These are phyloP conservation scores for Chinchilla lanigera DNA, from an alignment of 2,113 vertebrate species.

Conservation along the genomic window DNA sequence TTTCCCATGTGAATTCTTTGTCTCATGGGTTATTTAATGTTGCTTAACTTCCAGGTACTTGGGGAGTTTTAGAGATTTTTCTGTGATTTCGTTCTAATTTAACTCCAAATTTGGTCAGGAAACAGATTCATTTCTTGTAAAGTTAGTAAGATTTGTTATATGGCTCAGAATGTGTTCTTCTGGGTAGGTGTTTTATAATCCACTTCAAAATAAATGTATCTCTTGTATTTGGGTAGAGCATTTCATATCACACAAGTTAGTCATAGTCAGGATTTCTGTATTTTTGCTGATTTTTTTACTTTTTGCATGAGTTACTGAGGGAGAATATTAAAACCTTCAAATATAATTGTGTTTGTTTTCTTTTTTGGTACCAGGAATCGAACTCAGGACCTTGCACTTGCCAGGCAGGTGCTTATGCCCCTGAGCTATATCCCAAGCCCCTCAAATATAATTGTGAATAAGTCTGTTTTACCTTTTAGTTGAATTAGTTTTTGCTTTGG, in stretches of 20 bases:
- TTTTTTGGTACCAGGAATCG: too few relatives aligned
- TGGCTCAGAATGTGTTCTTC: not conserved
- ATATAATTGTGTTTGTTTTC: not conserved
- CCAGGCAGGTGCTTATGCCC: too few relatives aligned
- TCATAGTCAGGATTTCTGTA: not conserved
- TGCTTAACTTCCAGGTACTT: not conserved
- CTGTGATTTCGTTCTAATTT: not conserved
- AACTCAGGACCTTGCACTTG: too few relatives aligned
- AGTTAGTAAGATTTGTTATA: not conserved
- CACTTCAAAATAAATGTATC: not conserved
- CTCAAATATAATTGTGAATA: not conserved
- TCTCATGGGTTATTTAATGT: not conserved
- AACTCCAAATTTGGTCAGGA: not conserved
- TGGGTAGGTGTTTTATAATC: not conserved
- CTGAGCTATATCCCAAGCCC: too few relatives aligned
- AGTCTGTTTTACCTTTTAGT: not conserved
- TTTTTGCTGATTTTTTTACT: not conserved
- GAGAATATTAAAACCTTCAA: not conserved
- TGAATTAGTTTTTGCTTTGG: not conserved
- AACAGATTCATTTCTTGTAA: not conserved
- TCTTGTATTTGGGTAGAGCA: not conserved
- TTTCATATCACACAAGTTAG: not conserved
- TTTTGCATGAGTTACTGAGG: not conserved
- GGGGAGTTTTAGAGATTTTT: not conserved
- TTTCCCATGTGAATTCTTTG: not conserved